These are phyloP conservation scores for Morone saxatilis DNA, from an alignment of 2,113 vertebrate species.

Conservation along the genomic window DNA sequence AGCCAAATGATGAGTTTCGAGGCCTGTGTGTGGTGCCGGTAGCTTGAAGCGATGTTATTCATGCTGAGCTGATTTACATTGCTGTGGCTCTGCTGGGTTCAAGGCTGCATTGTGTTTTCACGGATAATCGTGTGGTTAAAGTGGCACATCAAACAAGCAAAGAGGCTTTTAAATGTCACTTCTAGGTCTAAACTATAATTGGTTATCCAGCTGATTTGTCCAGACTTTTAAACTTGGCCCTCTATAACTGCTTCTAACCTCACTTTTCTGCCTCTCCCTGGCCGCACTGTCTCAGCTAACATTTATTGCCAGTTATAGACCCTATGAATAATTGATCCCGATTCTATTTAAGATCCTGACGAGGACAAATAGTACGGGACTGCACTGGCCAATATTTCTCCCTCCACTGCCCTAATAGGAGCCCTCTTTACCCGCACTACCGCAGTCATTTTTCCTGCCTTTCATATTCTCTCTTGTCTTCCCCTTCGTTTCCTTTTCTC, in stretches of 20 bases:
- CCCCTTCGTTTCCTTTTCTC: constrained; percentile 56
- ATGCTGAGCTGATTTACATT: constrained; percentile 12
- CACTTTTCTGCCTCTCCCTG: constrained; percentile 31
- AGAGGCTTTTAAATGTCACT: constrained; percentile 61
- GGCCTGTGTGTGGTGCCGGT: not conserved
- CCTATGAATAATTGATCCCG: constrained; percentile 81
- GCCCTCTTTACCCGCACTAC: constrained; percentile 60
- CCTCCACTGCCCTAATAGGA: constrained; percentile 76
- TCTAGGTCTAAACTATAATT: constrained; percentile 43
- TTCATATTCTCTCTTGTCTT: constrained; percentile 58
- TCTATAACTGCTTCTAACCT: constrained; percentile 54
- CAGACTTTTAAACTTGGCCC: constrained; percentile 51
- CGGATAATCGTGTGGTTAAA: constrained; percentile 25
- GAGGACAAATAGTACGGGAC: constrained; percentile 78
- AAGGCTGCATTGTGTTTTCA: constrained; percentile 32
- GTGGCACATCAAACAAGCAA: constrained; percentile 46
- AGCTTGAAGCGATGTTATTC: not conserved
- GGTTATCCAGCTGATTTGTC: constrained; percentile 63
- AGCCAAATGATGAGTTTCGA: constrained; percentile 3
- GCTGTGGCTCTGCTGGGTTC: not conserved
- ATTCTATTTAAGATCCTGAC: constrained; percentile 83
- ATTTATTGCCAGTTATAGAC: constrained; percentile 80
- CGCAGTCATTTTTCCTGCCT: constrained; percentile 68
- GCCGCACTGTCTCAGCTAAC: constrained; percentile 74
- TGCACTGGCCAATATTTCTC: constrained; percentile 77